Evolutionary conservation across 1,140 invertebrate species (phyloP), one percentile per base, ranked within the genome.

Genomic region (Scylla paramamosain): DNA sequence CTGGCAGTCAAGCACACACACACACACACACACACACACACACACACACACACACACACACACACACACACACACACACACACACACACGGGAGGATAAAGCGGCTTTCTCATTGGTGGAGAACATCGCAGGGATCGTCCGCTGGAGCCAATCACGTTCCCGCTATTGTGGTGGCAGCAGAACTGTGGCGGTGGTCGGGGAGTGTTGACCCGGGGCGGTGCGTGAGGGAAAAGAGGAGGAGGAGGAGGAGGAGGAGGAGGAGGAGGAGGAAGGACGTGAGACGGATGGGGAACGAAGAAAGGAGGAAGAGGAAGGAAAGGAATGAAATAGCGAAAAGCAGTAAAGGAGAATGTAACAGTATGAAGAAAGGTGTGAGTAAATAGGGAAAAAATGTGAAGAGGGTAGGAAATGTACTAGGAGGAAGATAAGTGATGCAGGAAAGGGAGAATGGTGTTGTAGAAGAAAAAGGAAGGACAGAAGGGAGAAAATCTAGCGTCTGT

Each of bases 181-280:
- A 39, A 39, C 20, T 12, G 67, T 77, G 67, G 67, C 20, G 67
- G 67, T 77, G 67, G 20, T 77, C 6, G 67, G 67, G n/a, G 67
- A 77, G 67, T 77, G 67, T n/a, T 77, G 67, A 77, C 67, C 67
- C 25, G 67, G 20, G 67, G 67, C 20, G 67, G 12, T 77, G 67
- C 67, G 67, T 77, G 16, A 77, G 67, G n/a, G 67, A 77, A n/a
- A 20, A 77, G 67, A n/a, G 20, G n/a, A 20, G 20, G 67, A 77
- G 67, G 67, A 77, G 67, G 67, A 77, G 67, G 67, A 77, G 67
- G n/a, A 77, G 67, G 67, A 77, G n/a, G 20, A 77, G 67, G 67
- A 77, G 67, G 20, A 77, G 67, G 67, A 77, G 67, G 67, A 87
- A 46, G 39, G 84, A 32, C 4, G 39, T 16, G 29, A 46, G 16